Evolutionary conservation across 2,797 vertebrate species (phyloP).

Genomic region (Chrosomus eos): DNA sequence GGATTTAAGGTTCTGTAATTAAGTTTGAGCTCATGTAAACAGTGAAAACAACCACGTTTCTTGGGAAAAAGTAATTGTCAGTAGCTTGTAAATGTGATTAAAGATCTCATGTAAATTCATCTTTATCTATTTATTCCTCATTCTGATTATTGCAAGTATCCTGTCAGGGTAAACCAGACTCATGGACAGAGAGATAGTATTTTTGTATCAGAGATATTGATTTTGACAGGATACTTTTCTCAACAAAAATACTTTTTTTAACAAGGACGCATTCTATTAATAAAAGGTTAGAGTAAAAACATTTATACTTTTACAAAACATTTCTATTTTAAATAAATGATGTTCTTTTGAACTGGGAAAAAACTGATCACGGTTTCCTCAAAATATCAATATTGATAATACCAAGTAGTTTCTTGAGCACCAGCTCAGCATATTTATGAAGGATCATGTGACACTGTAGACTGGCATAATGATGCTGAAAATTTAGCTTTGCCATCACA

Average conservation of each 20-base stretch:
- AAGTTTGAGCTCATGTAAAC: neutral
- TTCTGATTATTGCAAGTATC: neutral
- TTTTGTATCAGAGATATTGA: no score
- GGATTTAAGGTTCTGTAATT: neutral
- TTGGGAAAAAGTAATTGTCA: neutral
- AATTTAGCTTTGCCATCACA: neutral
- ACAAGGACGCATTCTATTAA: no score
- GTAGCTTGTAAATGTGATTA: neutral
- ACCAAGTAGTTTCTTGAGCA: neutral
- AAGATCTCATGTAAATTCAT: neutral
- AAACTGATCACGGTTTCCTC: neutral
- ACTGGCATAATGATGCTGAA: neutral
- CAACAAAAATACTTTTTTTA: neutral
- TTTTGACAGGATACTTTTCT: neutral
- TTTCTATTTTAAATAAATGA: no score
- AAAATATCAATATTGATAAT: neutral
- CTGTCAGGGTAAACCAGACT: no score
- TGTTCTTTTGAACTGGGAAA: neutral
- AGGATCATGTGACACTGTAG: neutral
- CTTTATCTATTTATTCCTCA: neutral
- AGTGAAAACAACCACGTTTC: neutral
- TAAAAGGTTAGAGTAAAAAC: no score
- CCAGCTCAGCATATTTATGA: neutral
- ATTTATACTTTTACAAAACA: no score
- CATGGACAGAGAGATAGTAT: no score